phyloP scores from a whole-genome alignment of 2,888 invertebrate genomes.

The Cephus pulcher region DNA sequence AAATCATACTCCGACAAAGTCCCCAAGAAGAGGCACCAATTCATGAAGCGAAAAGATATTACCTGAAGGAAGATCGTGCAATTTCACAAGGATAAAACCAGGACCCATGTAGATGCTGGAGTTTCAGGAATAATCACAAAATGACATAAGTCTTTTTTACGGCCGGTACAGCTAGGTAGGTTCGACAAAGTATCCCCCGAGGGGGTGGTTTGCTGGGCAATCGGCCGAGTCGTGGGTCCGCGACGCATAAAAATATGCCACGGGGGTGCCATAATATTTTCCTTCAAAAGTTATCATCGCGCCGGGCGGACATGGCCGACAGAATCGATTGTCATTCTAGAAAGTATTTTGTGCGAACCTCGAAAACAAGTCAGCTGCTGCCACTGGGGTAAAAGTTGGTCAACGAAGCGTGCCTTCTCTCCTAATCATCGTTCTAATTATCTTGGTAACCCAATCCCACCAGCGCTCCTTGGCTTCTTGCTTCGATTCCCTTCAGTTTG shows the following conservation, averaged over 20 bases:
- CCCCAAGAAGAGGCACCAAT: neutral
- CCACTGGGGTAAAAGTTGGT: conserved; percentile 44
- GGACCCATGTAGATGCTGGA: neutral
- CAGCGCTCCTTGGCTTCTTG: conserved; percentile 46
- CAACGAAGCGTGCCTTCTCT: conserved; percentile 55
- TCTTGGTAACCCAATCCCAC: conserved; percentile 58
- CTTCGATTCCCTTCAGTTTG: conserved; percentile 28
- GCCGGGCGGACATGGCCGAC: neutral
- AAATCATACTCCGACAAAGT: neutral
- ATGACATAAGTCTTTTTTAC: conserved; percentile 56
- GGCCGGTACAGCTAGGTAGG: conserved; percentile 42
- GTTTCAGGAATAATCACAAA: conserved; percentile 37
- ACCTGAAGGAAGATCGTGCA: conserved; percentile 4
- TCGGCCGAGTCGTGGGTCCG: conserved; percentile 22
- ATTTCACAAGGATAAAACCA: conserved; percentile 5
- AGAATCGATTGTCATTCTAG: neutral
- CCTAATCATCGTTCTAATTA: conserved; percentile 63
- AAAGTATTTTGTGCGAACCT: neutral
- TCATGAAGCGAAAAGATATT: neutral
- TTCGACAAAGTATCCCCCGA: conserved; percentile 60
- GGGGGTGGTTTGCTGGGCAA: conserved; percentile 38
- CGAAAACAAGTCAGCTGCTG: neutral
- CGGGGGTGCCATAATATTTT: conserved; percentile 52
- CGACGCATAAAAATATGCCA: conserved; percentile 56
- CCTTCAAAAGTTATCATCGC: conserved; percentile 32